Percentiles rank a stretch among this genome's conserved stretches.
Conservation (phyloP, 2,888 invertebrate genomes). For the Zaprionus bogoriensis region DNA sequence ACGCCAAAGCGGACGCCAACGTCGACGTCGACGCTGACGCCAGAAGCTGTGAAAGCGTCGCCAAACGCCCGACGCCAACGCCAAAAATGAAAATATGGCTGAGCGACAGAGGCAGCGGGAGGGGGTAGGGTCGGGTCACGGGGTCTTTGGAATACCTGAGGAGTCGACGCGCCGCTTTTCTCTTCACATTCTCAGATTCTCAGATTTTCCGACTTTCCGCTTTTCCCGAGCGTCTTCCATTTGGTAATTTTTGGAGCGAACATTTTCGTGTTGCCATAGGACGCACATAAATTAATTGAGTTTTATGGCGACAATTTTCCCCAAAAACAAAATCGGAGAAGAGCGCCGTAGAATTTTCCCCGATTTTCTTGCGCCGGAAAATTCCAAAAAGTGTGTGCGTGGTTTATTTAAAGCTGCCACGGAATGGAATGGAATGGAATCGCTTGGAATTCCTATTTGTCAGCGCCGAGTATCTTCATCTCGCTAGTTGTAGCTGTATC, state of each 20-base stretch:
- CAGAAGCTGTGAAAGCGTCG: constrained; percentile 41
- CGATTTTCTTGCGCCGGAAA: constrained; percentile 14
- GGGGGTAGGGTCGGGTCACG: neutral
- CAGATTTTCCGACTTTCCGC: neutral
- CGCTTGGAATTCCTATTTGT: constrained; percentile 55
- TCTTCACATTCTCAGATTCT: neutral
- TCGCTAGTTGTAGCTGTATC: neutral
- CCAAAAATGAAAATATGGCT: constrained; percentile 26
- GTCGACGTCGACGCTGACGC: neutral
- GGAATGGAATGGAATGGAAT: constrained; percentile 48
- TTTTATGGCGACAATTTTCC: constrained; percentile 55
- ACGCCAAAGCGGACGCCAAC: neutral
- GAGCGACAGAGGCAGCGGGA: no score
- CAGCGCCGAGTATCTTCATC: constrained; percentile 34
- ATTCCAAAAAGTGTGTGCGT: constrained; percentile 34
- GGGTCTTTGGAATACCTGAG: constrained; percentile 41
- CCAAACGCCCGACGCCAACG: constrained; percentile 30
- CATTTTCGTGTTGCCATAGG: constrained; percentile 53
- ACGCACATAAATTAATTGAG: constrained; percentile 67
- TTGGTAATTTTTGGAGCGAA: constrained; percentile 22
- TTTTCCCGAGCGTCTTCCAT: neutral
- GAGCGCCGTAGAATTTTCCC: neutral
- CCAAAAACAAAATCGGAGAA: neutral
- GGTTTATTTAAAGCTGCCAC: constrained; percentile 58
- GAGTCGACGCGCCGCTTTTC: neutral